These are phyloP conservation scores for Anhinga rufa DNA, from an alignment of 2,113 vertebrate species.

Conservation along the genomic window DNA sequence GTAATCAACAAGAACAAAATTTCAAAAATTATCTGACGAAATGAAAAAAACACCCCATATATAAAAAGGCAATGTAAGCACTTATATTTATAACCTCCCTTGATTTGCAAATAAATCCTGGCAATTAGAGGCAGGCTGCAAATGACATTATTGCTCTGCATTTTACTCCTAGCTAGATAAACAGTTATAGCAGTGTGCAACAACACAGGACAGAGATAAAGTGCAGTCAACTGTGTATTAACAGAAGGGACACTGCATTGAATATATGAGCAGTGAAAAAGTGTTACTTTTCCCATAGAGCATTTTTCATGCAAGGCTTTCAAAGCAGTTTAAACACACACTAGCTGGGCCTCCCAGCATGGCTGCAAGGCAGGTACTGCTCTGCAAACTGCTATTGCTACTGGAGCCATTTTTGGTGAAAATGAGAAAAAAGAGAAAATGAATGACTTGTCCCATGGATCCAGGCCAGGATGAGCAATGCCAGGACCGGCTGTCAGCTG, in stretches of 20 bases:
- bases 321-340: not conserved
- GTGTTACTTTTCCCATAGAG: not conserved
- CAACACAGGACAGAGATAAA: slow-evolving; percentile 33
- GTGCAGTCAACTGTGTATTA: slow-evolving; percentile 29
- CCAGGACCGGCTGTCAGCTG: not conserved
- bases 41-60: not conserved
- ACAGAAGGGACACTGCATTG: not conserved
- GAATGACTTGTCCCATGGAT: not conserved
- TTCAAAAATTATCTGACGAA: not conserved
- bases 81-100: not conserved
- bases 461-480: not conserved
- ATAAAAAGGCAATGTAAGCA: not conserved
- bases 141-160: not conserved
- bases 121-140: slow-evolving; percentile 8
- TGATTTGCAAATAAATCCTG: slow-evolving; percentile 7
- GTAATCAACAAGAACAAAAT: not conserved
- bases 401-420: not conserved
- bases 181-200: not conserved
- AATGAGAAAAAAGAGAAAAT: not conserved
- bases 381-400: not conserved
- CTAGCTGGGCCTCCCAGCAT: not conserved
- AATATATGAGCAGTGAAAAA: slow-evolving; percentile 24
- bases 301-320: slow-evolving; percentile 3
- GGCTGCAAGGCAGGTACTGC: not conserved
- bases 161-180: slow-evolving; percentile 18